Evolutionary conservation across 2,113 vertebrate genomes (phyloP).

Genomic region (Aldabrachelys gigantea): DNA sequence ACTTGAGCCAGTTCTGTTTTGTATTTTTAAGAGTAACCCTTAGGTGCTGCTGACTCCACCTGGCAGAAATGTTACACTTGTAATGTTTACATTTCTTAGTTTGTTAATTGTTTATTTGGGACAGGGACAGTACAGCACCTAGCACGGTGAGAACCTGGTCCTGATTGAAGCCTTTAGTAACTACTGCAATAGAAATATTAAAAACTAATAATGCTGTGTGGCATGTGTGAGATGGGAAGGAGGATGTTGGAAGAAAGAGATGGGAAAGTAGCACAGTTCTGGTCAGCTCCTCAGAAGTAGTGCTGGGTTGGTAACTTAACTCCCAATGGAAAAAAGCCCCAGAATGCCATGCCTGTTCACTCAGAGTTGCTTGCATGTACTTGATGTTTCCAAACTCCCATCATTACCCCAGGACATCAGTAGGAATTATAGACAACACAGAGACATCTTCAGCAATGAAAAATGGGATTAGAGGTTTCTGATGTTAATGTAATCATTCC

Average conservation of each 20-base stretch:
- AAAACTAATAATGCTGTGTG: neutral
- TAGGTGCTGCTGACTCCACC: neutral
- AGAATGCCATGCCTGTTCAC: neutral
- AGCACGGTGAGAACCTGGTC: accelerated
- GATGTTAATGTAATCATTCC: neutral
- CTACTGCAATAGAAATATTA: neutral
- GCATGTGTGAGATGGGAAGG: neutral
- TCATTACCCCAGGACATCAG: neutral
- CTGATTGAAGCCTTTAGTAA: neutral
- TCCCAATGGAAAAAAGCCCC: neutral
- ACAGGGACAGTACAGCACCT: neutral
- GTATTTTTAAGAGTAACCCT: neutral
- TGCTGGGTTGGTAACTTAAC: neutral
- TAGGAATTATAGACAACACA: conserved; percentile 12
- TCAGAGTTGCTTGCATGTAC: neutral
- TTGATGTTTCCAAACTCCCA: conserved; percentile 33
- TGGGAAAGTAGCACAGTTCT: neutral
- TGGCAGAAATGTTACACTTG: neutral
- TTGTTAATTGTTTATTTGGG: neutral
- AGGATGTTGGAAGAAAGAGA: neutral
- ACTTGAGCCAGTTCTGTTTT: neutral
- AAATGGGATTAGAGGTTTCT: conserved; percentile 8
- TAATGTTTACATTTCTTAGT: neutral
- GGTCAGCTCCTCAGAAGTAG: neutral
- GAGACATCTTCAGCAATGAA: neutral